These are phyloP conservation scores for Porites divaricata DNA, from an alignment of 92 coral and sea anemone genomes.

Conservation along the genomic window DNA sequence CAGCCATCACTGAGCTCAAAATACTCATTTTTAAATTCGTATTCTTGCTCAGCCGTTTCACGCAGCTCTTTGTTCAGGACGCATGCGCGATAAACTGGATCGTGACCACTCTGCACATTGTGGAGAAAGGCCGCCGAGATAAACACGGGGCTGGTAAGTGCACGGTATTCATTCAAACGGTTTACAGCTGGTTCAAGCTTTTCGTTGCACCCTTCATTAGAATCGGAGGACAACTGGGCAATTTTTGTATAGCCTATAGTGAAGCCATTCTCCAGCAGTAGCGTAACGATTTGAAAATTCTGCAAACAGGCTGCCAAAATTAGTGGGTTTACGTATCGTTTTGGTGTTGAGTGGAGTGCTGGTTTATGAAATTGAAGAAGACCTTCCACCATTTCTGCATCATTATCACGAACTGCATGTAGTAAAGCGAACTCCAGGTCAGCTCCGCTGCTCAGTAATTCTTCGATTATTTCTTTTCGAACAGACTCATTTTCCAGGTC, in stretches of 20 bases:
- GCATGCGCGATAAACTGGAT: slow-evolving; percentile 53
- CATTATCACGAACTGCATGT: slow-evolving; percentile 49
- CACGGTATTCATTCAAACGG: slow-evolving; percentile 12
- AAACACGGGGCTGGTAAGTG: slow-evolving; percentile 50
- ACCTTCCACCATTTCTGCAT: slow-evolving; percentile 32
- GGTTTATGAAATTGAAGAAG: slow-evolving; percentile 21
- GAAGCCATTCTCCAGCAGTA: slow-evolving; percentile 39
- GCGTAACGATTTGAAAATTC: slow-evolving; percentile 41
- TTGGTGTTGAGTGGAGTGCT: neutral
- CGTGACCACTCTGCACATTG: slow-evolving; percentile 41
- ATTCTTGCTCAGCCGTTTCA: slow-evolving; percentile 12
- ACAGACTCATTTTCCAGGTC: slow-evolving; percentile 25
- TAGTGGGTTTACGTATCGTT: slow-evolving; percentile 40
- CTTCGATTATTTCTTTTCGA: slow-evolving; percentile 26
- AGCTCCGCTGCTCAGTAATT: slow-evolving; percentile 46
- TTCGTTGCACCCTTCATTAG: slow-evolving; percentile 14
- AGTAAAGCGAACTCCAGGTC: slow-evolving; percentile 43
- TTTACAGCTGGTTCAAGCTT: slow-evolving; percentile 42
- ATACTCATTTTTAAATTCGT: slow-evolving; percentile 40
- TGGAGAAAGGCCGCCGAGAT: slow-evolving; percentile 52
- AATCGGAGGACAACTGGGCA: neutral
- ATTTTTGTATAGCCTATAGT: slow-evolving; percentile 16
- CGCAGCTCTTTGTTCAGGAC: slow-evolving; percentile 52
- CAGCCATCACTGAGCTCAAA: slow-evolving; percentile 43
- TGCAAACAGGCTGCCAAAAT: slow-evolving; percentile 56